Conservation (phyloP, 2,113 vertebrate species). For the Aptenodytes patagonicus region DNA sequence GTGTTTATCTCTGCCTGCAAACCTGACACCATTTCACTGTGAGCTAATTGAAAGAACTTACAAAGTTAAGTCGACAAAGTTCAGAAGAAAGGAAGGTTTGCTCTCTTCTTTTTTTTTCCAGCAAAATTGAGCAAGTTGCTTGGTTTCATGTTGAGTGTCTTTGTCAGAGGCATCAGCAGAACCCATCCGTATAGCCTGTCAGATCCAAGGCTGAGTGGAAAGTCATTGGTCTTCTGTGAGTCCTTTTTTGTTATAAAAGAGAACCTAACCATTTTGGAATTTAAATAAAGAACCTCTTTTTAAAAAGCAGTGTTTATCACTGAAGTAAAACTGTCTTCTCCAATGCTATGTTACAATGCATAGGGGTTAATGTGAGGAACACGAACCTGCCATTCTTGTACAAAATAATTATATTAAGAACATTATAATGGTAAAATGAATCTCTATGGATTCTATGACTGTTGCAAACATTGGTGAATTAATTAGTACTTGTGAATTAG, state of each 20-base stretch:
- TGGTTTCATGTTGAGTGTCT: neutral
- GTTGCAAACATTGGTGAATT: neutral
- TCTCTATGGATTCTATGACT: neutral
- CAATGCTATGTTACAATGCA: neutral
- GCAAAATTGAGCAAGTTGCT: neutral
- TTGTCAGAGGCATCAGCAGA: neutral
- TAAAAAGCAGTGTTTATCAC: neutral
- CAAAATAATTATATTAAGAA: neutral
- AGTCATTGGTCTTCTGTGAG: neutral
- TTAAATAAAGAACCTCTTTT: neutral
- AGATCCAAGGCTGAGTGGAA: neutral
- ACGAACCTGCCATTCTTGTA: neutral
- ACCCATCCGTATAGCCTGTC: neutral
- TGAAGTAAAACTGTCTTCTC: neutral
- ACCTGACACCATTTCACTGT: neutral
- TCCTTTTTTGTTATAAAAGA: neutral
- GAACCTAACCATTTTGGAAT: neutral
- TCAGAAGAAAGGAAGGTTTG: neutral
- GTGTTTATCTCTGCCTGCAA: constrained; percentile 10
- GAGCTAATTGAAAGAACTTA: constrained; percentile 25
- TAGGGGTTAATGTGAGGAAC: neutral
- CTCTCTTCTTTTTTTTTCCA: neutral
- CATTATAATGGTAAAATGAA: neutral
- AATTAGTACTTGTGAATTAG: neutral
- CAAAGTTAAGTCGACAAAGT: neutral